Conservation (phyloP, 2,113 vertebrate genomes). For the Cyprinus carpio region DNA sequence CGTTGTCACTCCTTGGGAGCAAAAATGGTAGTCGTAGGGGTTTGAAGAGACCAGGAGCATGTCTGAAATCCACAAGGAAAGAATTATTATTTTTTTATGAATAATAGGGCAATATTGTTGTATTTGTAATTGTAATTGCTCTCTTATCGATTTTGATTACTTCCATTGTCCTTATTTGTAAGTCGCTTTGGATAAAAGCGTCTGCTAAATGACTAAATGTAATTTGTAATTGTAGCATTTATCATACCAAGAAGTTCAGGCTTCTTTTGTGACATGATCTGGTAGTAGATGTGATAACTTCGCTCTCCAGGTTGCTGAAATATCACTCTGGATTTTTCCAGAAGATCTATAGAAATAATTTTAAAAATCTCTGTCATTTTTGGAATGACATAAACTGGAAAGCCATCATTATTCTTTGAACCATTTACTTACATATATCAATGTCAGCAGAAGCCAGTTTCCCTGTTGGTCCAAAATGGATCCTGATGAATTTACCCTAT, state of each 20-base stretch:
- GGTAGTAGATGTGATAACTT: conserved; percentile 95
- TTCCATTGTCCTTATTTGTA: too few relatives aligned
- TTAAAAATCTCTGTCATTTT: background rate
- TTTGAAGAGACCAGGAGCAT: conserved; percentile 93
- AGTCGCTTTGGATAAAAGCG: too few relatives aligned
- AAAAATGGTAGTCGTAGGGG: conserved; percentile 94
- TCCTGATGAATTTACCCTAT: conserved; percentile 95
- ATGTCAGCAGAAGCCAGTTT: conserved; percentile 91
- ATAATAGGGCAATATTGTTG: background rate
- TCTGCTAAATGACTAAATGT: too few relatives aligned
- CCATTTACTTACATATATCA: conserved; percentile 88
- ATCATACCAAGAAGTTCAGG: conserved; percentile 87
- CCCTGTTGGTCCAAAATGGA: conserved; percentile 91
- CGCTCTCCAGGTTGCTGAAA: conserved; percentile 89
- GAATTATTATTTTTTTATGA: background rate
- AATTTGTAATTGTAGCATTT: background rate
- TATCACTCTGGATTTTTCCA: conserved; percentile 93
- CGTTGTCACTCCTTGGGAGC: conserved; percentile 89
- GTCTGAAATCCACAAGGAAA: conserved; percentile 73
- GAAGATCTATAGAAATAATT: conserved; percentile 76
- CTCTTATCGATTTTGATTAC: too few relatives aligned
- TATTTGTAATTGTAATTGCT: too few relatives aligned
- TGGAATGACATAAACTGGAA: background rate
- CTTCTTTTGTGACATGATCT: conserved; percentile 90
- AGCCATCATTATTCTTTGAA: background rate